Evolutionary conservation across 1,140 invertebrate genomes (phyloP), one percentile per base, ranked within the genome.

Genomic region (Pantala flavescens): DNA sequence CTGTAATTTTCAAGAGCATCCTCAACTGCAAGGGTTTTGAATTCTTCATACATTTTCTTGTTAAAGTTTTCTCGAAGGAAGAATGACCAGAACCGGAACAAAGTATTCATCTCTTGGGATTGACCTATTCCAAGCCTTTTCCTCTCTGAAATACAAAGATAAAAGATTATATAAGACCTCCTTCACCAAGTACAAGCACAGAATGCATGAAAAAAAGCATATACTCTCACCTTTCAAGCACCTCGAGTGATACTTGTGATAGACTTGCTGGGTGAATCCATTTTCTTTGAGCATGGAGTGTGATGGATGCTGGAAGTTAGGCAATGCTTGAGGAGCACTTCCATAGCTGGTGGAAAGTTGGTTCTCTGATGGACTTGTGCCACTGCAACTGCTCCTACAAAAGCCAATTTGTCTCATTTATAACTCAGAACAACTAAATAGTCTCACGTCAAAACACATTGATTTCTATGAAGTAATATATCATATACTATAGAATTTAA

Each of bases 71-170:
- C 96, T 73, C 97, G 85, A 70, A 99, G 86, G 86, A 99, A 99
- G 88, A 99, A 98, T 24, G 97, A 99, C 98, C 98, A 99, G 85
- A 99, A 99, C 75, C 98, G 87, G 85, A 96, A 98, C 0, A 98
- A 85, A 0, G 96, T 98, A 82, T 98, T 98, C 96, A 98, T 98
- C 83, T 98, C 96, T 80, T 94, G 93, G 16, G 94, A 96, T 78
- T 94, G 91, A 0, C 97, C 97, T 80, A 92, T 91, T 72, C 97
- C 97, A 71, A 96, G 86, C 81, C 92, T 90, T 83, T 95, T 95
- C 74, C 97, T 90, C 81, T 96, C 94, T 94, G 81, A 70, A 86
- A 24, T 24, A 19, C 21, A 23, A 23, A 42, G 23, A 21, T n/a
- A n/a, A n/a, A 36, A 36, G 9, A 24, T 73, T 43, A 49, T 21